phyloP scores from a whole-genome alignment of 2,888 invertebrate genomes.

The Andrena minutula region DNA sequence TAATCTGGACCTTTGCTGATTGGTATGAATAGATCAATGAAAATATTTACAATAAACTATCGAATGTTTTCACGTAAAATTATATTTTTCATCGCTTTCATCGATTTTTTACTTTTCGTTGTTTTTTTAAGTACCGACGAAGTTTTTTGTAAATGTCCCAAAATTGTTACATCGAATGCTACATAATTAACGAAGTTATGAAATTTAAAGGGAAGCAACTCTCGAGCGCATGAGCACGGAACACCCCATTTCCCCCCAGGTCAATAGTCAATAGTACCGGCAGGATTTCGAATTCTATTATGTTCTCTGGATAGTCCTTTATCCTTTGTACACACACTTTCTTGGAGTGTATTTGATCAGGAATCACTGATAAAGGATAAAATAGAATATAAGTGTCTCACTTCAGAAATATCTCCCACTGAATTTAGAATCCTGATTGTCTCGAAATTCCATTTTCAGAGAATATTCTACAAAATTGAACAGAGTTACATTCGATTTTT shows the following conservation, averaged over 20 bases:
- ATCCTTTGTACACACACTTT: conserved; percentile 12
- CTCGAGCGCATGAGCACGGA: background rate
- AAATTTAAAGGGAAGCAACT: background rate
- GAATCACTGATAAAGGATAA: background rate
- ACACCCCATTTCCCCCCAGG: background rate
- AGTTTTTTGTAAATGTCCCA: background rate
- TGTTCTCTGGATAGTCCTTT: background rate
- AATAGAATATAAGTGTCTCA: conserved; percentile 16
- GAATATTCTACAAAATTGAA: too few relatives aligned
- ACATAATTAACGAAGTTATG: conserved; percentile 3
- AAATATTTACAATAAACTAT: too few relatives aligned
- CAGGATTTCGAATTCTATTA: conserved; percentile 11
- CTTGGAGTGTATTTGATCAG: background rate
- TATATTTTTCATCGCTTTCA: background rate
- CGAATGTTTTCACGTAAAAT: too few relatives aligned
- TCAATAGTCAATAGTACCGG: conserved; percentile 2
- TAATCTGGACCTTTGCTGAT: too few relatives aligned
- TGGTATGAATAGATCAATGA: too few relatives aligned
- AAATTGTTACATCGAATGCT: background rate
- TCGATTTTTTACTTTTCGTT: background rate
- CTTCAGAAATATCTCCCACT: background rate
- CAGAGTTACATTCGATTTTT: too few relatives aligned
- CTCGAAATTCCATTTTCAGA: background rate
- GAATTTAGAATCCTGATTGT: background rate
- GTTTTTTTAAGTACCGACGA: background rate